phyloP scores from a whole-genome alignment of 1,140 invertebrate genomes.

The Stegodyphus dumicola region DNA sequence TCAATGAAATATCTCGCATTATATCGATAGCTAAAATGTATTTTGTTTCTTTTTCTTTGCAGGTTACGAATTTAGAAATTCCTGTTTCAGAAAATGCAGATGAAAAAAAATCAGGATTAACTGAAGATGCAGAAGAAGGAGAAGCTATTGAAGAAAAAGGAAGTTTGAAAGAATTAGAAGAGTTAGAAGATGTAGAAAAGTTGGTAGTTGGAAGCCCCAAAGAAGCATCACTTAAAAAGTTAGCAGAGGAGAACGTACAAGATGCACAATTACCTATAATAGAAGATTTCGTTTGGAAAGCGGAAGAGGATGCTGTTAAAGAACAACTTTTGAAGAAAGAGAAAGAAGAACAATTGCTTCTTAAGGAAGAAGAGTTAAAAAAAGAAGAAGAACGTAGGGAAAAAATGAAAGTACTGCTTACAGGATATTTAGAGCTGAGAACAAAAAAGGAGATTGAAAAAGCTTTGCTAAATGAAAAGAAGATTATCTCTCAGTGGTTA shows the following conservation, averaged over 20 bases:
- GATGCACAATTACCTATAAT: not conserved
- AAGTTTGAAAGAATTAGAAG: not conserved
- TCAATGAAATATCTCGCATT: no score
- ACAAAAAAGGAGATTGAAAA: conserved; percentile 49
- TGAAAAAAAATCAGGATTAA: not conserved
- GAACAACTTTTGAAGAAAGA: not conserved
- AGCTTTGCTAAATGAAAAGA: conserved; percentile 49
- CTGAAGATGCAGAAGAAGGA: not conserved
- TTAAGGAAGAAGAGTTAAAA: conserved; percentile 18
- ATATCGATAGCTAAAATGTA: no score
- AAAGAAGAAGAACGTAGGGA: conserved; percentile 46
- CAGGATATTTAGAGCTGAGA: conserved; percentile 37
- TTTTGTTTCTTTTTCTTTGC: no score
- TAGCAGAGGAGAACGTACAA: not conserved
- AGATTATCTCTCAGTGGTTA: conserved; percentile 41
- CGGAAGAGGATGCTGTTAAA: not conserved
- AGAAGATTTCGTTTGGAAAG: not conserved
- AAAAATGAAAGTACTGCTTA: conserved; percentile 34
- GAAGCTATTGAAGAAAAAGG: not conserved
- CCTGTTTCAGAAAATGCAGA: not conserved
- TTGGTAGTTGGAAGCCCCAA: not conserved
- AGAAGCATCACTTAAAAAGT: not conserved
- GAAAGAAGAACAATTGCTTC: not conserved
- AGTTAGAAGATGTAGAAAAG: not conserved
- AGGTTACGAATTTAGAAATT: no score